Conservation (phyloP, 2,797 vertebrate species). For the Parauchenoglanis punctatus region DNA sequence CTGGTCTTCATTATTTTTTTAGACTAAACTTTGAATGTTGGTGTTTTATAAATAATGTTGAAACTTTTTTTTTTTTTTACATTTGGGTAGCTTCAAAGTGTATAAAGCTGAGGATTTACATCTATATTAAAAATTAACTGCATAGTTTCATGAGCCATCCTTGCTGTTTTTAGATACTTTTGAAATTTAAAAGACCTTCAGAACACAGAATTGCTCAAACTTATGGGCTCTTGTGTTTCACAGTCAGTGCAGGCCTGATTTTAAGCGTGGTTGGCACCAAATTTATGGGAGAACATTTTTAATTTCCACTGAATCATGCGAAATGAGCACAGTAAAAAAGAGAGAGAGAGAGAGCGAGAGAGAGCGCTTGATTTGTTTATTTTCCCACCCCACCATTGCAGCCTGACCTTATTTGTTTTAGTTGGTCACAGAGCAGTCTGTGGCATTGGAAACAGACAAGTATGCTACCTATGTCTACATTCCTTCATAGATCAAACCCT, state of each 20-base stretch:
- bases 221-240: constrained; percentile 26
- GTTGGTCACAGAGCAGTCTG: constrained; percentile 53
- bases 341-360: constrained; percentile 13
- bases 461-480: constrained; percentile 48
- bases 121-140: constrained; percentile 36
- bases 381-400: constrained; percentile 48
- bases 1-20: constrained; percentile 28
- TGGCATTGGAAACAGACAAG: constrained; percentile 49
- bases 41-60: constrained; percentile 2
- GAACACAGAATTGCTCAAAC: constrained; percentile 11
- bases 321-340: constrained; percentile 48
- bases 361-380: constrained; percentile 51
- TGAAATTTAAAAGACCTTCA: constrained; percentile 30
- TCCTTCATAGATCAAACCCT: constrained; percentile 49
- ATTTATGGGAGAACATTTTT: constrained; percentile 45
- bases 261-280: constrained; percentile 42
- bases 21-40: constrained; percentile 15
- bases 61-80: not conserved
- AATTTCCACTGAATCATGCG: constrained; percentile 48
- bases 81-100: constrained; percentile 5
- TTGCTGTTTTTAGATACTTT: constrained; percentile 25
- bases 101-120: constrained; percentile 21
- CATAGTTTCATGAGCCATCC: constrained; percentile 10
- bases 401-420: constrained; percentile 59
- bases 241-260: constrained; percentile 19